phyloP scores from a whole-genome alignment of 2,113 vertebrate genomes.

The Chloropsis cyanopogon region DNA sequence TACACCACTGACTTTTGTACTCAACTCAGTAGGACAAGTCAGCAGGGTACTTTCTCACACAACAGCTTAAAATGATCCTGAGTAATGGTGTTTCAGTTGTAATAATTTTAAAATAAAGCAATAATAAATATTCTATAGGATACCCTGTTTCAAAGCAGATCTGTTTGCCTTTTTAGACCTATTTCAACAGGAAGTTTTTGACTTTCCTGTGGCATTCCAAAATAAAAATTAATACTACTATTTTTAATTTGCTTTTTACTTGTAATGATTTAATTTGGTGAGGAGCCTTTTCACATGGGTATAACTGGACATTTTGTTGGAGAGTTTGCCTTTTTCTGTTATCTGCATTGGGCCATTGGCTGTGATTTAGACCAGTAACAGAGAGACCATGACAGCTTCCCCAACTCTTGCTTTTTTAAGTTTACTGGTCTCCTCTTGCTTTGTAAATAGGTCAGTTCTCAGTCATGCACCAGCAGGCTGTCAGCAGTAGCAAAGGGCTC shows the following conservation, averaged over 20 bases:
- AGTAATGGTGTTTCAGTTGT: background rate
- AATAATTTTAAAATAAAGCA: background rate
- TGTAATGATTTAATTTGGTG: background rate
- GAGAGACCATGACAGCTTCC: background rate
- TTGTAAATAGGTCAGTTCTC: conserved; percentile 7
- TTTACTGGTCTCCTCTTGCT: background rate
- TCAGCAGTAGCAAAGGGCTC: background rate
- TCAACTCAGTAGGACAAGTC: background rate
- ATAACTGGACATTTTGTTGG: background rate
- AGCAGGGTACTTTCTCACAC: background rate
- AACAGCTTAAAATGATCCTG: background rate
- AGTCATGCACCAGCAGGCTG: background rate
- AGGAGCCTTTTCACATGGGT: background rate
- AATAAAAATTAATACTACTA: background rate
- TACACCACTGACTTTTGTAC: background rate
- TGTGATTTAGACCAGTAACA: background rate
- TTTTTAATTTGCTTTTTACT: background rate
- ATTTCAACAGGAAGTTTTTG: background rate
- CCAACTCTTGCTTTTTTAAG: background rate
- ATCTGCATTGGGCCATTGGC: background rate
- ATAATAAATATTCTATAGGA: background rate
- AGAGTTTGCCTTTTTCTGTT: background rate
- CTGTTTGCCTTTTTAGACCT: background rate
- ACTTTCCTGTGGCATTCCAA: background rate
- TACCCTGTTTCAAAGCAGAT: background rate